Base-by-base conservation (phyloP, 2,888 invertebrate species). In the Apodemia zela region DNA sequence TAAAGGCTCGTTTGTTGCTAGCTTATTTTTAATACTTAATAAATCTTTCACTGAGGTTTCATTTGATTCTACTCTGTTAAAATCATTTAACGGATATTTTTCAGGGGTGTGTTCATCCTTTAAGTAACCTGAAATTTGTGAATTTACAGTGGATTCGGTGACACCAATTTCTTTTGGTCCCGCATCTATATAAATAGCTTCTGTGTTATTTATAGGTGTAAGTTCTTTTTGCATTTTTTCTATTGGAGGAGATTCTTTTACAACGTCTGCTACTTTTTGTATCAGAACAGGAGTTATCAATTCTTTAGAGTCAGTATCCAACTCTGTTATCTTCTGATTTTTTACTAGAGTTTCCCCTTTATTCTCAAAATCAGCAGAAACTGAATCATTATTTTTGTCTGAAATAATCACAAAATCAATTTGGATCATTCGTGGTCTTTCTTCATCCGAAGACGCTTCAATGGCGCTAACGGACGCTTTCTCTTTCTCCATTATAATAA, bases 391-490 rank as follows among this genome's bases (percentile, higher is more conserved):
- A 21, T 73, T 75, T 63, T 78, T 75, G 61, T 84, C 82, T 10
- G 80, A 76, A 70, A 85, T 83, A 29, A 85, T 78, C 5, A 85
- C 84, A 10, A 86, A 73, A 69, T 83, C 81, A 65, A 86, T 85
- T 75, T 87, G 82, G 69, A 86, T 85, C 79, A 87, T 87, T 51
- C 82, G 77, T 4, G 77, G 71, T 64, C 73, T 74, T 61, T 78
- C 74, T 65, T 75, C 75, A n/a, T 78, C 76, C 35, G 69, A 64
- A 11, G 67, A 54, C 61, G 67, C 65, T 68, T 77, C 74, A 21
- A 25, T 70, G 15, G 68, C 63, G 47, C 65, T 71, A 54, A 63
- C 42, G 4, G 69, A 66, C 59, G 49, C 67, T 63, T 78, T 73
- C 57, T 77, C 76, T 70, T 77, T 77, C 64, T 81, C 78, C 59